These are phyloP conservation scores for Manis javanica DNA, from an alignment of 2,797 vertebrate genomes.

Conservation along the genomic window DNA sequence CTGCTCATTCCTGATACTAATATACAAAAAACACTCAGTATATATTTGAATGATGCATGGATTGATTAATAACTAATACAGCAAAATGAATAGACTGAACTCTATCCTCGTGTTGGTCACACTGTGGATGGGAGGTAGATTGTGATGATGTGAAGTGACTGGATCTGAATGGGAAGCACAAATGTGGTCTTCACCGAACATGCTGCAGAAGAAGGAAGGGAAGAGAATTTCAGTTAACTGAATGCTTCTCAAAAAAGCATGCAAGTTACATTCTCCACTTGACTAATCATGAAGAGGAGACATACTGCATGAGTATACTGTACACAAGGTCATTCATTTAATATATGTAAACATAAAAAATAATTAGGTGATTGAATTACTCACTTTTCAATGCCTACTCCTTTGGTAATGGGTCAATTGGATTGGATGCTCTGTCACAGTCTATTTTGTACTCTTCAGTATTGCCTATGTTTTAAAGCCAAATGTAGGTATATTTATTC, in stretches of 20 bases:
- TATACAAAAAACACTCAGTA: not conserved
- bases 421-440: not conserved
- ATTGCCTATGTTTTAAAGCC: not conserved
- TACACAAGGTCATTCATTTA: not conserved
- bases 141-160: not conserved
- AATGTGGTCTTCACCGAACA: not conserved
- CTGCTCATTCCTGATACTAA: not conserved
- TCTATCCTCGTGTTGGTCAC: not conserved
- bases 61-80: not conserved
- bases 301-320: not conserved
- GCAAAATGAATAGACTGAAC: not conserved
- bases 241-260: not conserved
- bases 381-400: not conserved
- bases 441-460: not conserved
- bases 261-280: not conserved
- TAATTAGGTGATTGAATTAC: not conserved
- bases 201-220: not conserved
- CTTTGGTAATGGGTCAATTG: not conserved
- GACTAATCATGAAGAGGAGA: not conserved
- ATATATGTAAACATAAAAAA: not conserved
- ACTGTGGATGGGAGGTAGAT: not conserved
- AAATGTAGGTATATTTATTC: not conserved
- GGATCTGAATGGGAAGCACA: not conserved
- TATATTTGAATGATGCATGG: not conserved
- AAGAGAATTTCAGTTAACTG: not conserved